Evolutionary conservation across 2,113 vertebrate genomes (phyloP).

Genomic region (Aegypius monachus): DNA sequence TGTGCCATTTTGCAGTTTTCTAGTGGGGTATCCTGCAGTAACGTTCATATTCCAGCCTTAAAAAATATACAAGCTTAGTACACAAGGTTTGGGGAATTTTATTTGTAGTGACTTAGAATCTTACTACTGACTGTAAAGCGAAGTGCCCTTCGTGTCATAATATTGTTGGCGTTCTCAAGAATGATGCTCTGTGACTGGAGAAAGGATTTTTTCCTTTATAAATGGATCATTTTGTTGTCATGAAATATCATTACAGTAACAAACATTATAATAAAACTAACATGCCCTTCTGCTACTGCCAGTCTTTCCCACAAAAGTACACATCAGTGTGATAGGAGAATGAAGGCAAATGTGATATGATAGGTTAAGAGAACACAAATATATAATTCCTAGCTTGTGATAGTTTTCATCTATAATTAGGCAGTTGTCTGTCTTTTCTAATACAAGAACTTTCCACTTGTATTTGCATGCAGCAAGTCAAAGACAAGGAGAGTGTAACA

Average conservation of each 20-base stretch:
- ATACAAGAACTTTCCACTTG: not conserved
- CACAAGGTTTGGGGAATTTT: not conserved
- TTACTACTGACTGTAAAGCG: not conserved
- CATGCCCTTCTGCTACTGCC: not conserved
- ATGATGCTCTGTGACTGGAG: not conserved
- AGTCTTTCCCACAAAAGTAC: not conserved
- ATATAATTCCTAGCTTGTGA: not conserved
- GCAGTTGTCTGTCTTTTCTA: not conserved
- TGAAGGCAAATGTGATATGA: not conserved
- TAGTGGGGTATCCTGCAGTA: not conserved
- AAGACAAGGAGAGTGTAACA: not conserved
- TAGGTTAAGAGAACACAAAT: not conserved
- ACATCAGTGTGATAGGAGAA: not conserved
- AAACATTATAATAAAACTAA: not conserved
- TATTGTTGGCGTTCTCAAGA: not conserved
- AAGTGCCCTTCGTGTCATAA: not conserved
- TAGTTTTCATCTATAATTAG: not conserved
- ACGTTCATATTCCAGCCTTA: not conserved
- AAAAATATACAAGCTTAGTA: not conserved
- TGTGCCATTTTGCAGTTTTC: not conserved
- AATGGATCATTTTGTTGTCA: not conserved
- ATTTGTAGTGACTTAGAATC: not conserved
- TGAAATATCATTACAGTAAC: not conserved
- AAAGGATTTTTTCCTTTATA: not conserved
- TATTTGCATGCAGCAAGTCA: not conserved